Evolutionary conservation across 2,113 vertebrate species (phyloP).

Genomic region (Macquaria ambigua): DNA sequence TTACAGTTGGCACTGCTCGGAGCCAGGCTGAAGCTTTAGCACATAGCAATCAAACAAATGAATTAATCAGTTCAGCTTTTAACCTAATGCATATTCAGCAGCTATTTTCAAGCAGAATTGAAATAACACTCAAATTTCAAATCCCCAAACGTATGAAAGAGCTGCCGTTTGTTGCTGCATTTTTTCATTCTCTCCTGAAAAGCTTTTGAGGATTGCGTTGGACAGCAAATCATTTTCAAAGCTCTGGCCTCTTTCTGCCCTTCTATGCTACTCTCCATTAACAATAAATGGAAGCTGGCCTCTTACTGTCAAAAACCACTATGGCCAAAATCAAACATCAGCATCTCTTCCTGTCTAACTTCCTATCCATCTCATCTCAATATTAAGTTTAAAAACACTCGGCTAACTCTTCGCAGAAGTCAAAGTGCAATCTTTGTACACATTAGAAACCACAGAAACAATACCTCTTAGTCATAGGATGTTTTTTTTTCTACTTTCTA

Average conservation of each 20-base stretch:
- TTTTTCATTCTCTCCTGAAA: slow-evolving; percentile 17
- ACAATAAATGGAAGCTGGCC: slow-evolving; percentile 5
- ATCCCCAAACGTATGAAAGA: neutral
- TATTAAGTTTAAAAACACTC: neutral
- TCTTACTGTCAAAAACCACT: slow-evolving; percentile 35
- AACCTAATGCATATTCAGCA: neutral
- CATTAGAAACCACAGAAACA: neutral
- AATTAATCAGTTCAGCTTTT: neutral
- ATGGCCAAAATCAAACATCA: slow-evolving; percentile 24
- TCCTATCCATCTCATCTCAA: neutral
- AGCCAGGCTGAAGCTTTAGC: neutral
- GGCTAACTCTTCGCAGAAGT: neutral
- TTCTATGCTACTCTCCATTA: slow-evolving; percentile 22
- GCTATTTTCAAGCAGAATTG: neutral
- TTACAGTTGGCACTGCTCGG: neutral
- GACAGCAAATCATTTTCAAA: slow-evolving; percentile 33
- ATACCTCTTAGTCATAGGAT: neutral
- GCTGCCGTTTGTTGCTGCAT: neutral
- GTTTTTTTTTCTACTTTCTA: neutral
- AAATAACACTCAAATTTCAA: slow-evolving; percentile 4
- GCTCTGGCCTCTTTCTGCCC: slow-evolving; percentile 26
- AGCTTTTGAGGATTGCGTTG: slow-evolving; percentile 11
- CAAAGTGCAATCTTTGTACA: neutral
- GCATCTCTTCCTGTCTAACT: neutral
- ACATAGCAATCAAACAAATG: neutral